Conservation (phyloP, 2,797 vertebrate species). For the Psittacula derbiana region DNA sequence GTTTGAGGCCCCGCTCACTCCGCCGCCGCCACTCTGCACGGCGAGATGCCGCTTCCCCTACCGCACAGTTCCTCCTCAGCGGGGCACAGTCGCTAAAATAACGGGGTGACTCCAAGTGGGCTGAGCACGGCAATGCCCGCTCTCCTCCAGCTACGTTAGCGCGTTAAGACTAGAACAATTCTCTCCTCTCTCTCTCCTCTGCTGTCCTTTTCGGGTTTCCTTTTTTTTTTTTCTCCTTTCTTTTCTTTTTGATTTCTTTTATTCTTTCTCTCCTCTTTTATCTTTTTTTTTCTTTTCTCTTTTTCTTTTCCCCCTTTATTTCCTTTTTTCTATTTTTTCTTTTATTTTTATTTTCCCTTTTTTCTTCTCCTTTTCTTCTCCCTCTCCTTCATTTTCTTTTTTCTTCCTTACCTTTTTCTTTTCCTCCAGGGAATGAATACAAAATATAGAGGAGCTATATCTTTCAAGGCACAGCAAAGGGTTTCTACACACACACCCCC, state of each 20-base stretch:
- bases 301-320: neutral
- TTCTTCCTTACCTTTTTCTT: neutral
- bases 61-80: neutral
- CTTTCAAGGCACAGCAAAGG: neutral
- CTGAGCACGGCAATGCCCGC: neutral
- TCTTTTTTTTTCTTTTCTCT: too few relatives aligned
- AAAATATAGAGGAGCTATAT: neutral
- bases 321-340: rapidly evolving
- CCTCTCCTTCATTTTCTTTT: rapidly evolving
- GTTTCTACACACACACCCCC: rapidly evolving
- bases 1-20: neutral
- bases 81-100: neutral
- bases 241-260: too few relatives aligned
- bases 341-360: too few relatives aligned
- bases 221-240: rapidly evolving
- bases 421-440: neutral
- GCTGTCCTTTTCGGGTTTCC: neutral
- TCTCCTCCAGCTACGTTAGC: neutral
- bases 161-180: neutral
- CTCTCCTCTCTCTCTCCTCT: neutral
- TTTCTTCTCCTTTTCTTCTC: rapidly evolving
- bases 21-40: neutral
- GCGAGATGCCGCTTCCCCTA: neutral
- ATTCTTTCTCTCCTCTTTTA: rapidly evolving
- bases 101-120: neutral